Evolutionary conservation across 2,888 invertebrate species (phyloP).

Genomic region (Synergus itoensis): DNA sequence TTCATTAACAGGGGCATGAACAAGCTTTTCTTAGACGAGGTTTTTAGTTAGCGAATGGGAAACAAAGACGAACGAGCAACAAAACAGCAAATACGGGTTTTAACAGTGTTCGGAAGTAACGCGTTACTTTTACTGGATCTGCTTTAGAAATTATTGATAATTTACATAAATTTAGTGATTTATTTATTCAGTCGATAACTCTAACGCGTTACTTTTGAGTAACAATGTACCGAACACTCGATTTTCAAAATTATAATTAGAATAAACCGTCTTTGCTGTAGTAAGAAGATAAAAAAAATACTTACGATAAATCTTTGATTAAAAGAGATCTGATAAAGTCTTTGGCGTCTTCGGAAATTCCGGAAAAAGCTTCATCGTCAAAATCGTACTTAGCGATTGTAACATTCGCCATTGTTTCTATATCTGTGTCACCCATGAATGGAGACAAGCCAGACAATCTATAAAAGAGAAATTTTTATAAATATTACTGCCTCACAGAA

Average conservation of each 20-base stretch:
- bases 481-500: neutral
- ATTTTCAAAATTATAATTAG: neutral
- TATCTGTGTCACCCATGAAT: constrained; percentile 98
- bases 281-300: constrained; percentile 61
- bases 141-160: neutral
- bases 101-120: neutral
- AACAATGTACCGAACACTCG: neutral
- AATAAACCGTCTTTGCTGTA: neutral
- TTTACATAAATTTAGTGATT: too few relatives aligned
- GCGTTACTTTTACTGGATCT: neutral
- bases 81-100: neutral
- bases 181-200: neutral
- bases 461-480: constrained; percentile 52
- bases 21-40: neutral
- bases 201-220: neutral
- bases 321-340: constrained; percentile 96
- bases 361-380: constrained; percentile 97
- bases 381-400: constrained; percentile 98
- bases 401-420: constrained; percentile 99
- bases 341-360: constrained; percentile 96
- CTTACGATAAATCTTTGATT: constrained; percentile 95
- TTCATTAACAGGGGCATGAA: neutral
- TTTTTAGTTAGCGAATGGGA: constrained; percentile 15
- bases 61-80: constrained; percentile 39
- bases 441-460: constrained; percentile 97